Evolutionary conservation across 1,140 invertebrate genomes (phyloP).

Genomic region (Eurosta solidaginis): DNA sequence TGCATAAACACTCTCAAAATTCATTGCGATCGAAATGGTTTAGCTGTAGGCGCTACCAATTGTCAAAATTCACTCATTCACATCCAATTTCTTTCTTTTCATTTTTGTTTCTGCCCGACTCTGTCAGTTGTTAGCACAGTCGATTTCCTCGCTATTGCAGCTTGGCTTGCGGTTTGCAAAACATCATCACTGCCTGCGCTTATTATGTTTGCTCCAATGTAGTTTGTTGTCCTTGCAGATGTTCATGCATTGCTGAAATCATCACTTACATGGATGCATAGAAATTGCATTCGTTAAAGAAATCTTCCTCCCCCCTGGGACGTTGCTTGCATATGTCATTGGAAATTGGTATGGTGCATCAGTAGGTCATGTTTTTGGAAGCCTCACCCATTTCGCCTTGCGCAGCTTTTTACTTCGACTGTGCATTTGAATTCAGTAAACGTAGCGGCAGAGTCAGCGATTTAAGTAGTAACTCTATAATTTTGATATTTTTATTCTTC

Average conservation of each 20-base stretch:
- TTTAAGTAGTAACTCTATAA: background rate
- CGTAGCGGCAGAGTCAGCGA: background rate
- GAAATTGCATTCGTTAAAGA: background rate
- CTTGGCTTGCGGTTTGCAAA: background rate
- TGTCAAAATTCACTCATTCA: background rate
- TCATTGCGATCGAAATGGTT: background rate
- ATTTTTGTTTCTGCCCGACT: background rate
- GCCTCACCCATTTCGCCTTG: background rate
- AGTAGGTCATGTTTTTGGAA: background rate
- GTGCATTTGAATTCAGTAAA: background rate
- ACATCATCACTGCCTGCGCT: background rate
- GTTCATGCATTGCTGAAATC: background rate
- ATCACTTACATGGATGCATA: background rate
- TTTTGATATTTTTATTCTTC: no score
- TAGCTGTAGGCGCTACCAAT: background rate
- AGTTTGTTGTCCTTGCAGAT: background rate
- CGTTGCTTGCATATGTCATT: background rate
- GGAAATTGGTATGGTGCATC: background rate
- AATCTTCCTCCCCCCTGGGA: background rate
- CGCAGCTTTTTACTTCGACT: background rate
- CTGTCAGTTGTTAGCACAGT: background rate
- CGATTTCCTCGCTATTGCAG: background rate
- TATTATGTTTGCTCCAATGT: background rate
- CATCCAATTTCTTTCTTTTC: background rate
- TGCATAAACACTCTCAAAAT: background rate